These are phyloP conservation scores for Lasiurus cinereus DNA, from an alignment of 2,113 vertebrate species.

Conservation along the genomic window DNA sequence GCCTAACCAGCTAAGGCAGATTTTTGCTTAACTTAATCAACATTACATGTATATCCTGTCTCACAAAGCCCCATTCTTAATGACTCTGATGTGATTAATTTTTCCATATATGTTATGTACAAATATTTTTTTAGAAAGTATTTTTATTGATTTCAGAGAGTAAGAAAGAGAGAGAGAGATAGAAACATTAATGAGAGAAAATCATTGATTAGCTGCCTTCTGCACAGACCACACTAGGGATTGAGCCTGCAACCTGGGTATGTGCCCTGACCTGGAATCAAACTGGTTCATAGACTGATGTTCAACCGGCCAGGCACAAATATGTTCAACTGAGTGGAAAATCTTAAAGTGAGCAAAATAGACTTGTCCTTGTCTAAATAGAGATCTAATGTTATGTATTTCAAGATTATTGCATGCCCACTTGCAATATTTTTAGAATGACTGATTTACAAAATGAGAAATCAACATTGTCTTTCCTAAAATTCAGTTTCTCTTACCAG, in stretches of 20 bases:
- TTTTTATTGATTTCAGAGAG: too few species aligned
- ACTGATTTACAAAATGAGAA: slow-evolving; percentile 43
- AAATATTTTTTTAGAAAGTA: neutral
- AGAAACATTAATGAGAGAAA: too few species aligned
- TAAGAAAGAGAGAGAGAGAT: too few species aligned
- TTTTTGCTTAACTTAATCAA: neutral
- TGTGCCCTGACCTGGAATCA: too few species aligned
- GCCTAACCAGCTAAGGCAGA: too few species aligned
- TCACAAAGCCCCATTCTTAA: slow-evolving; percentile 6
- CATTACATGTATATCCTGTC: neutral
- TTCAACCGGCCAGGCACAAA: too few species aligned
- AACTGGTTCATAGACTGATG: too few species aligned
- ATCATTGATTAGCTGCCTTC: too few species aligned
- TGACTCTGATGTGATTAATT: neutral
- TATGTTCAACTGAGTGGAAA: slow-evolving; percentile 25
- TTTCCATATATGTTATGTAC: neutral
- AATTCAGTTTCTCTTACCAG: slow-evolving; percentile 89
- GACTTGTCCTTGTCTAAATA: slow-evolving; percentile 26
- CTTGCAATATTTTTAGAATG: slow-evolving; percentile 25
- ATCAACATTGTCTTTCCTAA: neutral
- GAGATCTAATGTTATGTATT: neutral
- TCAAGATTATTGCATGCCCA: neutral
- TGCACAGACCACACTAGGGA: too few species aligned
- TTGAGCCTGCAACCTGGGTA: too few species aligned
- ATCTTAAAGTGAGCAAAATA: slow-evolving; percentile 44